Evolutionary conservation across 2,888 invertebrate species (phyloP).

Genomic region (Coremacera marginata): DNA sequence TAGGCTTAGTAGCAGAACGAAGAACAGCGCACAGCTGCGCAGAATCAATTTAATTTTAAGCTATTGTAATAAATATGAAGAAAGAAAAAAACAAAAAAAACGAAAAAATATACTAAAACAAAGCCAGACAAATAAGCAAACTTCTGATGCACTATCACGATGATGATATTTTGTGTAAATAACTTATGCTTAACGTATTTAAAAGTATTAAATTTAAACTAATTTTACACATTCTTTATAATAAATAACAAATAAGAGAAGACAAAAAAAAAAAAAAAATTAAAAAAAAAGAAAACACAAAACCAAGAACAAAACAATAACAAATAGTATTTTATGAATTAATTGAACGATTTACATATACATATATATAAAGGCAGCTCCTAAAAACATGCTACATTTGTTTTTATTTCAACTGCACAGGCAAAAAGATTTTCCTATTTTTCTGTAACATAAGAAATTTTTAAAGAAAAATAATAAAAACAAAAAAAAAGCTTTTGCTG

Average conservation of each 20-base stretch:
- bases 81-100: neutral
- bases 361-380: neutral
- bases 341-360: neutral
- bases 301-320: neutral
- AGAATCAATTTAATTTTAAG: slow-evolving; percentile 9
- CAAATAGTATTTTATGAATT: slow-evolving; percentile 20
- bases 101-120: neutral
- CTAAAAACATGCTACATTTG: neutral
- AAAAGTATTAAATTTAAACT: neutral
- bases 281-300: neutral
- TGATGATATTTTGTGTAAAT: slow-evolving; percentile 6
- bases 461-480: neutral
- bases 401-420: neutral
- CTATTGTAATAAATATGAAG: slow-evolving; percentile 23
- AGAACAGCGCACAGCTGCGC: slow-evolving; percentile 1
- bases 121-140: slow-evolving; percentile 1
- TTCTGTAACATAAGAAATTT: neutral
- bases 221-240: neutral
- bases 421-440: neutral
- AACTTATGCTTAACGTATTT: slow-evolving; percentile 1
- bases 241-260: neutral
- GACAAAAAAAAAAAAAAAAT: neutral
- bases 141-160: neutral
- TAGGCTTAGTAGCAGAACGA: neutral
- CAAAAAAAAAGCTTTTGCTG: neutral